Conservation (phyloP, 2,888 invertebrate species). For the Tricholauxania praeusta region DNA sequence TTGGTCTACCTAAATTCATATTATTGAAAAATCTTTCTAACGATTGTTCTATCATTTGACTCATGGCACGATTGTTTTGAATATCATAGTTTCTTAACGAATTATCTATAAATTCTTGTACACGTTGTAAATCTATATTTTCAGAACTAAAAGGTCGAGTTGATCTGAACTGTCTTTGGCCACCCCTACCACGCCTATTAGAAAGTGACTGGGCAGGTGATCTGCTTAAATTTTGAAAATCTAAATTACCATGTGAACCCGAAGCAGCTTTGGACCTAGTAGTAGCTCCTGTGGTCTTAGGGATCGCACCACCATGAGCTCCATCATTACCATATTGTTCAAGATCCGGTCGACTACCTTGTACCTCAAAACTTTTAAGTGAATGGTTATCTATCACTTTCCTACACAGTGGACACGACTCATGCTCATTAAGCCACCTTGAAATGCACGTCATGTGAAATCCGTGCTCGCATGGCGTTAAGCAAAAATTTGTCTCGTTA, state of each 20-base stretch:
- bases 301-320: too few species aligned
- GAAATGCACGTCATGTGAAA: neutral
- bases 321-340: neutral
- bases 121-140: too few species aligned
- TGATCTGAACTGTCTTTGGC: too few species aligned
- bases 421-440: neutral
- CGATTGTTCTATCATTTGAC: neutral
- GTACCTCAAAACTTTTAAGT: neutral
- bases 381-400: neutral
- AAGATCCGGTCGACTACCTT: neutral
- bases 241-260: neutral
- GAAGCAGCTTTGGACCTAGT: too few species aligned
- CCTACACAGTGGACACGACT: neutral
- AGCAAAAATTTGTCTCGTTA: too few species aligned
- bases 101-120: too few species aligned
- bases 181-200: too few species aligned
- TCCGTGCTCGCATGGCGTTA: neutral
- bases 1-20: too few species aligned
- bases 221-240: neutral
- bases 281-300: too few species aligned
- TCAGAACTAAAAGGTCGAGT: too few species aligned
- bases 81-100: too few species aligned
- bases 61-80: neutral
- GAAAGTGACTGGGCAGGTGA: too few species aligned
- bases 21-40: slow-evolving; percentile 13